phyloP scores from a whole-genome alignment of 2,797 vertebrate genomes.

The Mormyrus hasselquistii region DNA sequence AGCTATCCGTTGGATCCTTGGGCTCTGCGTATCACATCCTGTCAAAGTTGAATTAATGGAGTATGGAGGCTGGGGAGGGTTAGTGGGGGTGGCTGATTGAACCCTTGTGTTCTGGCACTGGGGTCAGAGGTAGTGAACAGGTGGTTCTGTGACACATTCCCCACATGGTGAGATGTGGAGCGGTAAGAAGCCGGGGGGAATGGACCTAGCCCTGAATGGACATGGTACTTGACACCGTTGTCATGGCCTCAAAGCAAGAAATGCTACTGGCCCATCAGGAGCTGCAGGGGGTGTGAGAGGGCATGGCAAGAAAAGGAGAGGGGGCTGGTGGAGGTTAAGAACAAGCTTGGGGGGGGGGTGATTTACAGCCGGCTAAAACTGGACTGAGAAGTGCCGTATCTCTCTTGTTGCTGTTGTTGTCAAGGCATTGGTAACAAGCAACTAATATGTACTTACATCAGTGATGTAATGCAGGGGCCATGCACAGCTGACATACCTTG shows the following conservation, averaged over 20 bases:
- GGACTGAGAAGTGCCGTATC: background rate
- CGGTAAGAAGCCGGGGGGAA: background rate
- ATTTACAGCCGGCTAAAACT: slow-evolving; percentile 1
- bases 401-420: slow-evolving; percentile 39
- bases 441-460: slow-evolving; percentile 47
- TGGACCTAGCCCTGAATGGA: background rate
- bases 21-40: background rate
- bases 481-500: slow-evolving; percentile 29
- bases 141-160: background rate
- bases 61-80: background rate
- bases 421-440: slow-evolving; percentile 40
- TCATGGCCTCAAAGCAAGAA: slow-evolving; percentile 14
- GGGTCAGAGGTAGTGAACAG: background rate
- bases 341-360: background rate
- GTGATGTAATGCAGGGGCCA: slow-evolving; percentile 19
- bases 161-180: background rate
- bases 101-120: background rate
- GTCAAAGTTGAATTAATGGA: background rate
- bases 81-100: background rate
- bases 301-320: background rate
- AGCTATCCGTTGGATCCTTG: background rate
- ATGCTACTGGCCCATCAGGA: background rate
- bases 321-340: background rate
- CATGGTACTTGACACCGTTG: slow-evolving; percentile 15
- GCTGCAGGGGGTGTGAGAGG: background rate